A percentile compares a stretch with the other conserved stretches of the same genome.
Evolutionary conservation across 2,888 invertebrate species (phyloP).

Genomic region (Bruchidius siliquastri): DNA sequence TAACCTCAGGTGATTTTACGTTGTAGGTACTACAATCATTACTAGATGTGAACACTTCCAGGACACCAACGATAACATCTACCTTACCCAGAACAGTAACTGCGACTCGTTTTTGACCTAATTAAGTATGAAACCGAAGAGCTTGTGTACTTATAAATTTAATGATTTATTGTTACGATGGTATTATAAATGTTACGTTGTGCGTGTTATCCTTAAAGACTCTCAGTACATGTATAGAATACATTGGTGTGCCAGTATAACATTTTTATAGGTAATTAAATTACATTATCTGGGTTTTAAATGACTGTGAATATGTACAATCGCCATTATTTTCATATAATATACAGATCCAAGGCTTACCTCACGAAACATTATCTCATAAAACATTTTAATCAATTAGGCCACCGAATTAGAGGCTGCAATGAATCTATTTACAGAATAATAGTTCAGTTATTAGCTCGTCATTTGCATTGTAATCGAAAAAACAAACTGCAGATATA

Average conservation of each 20-base stretch:
- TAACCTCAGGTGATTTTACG: not conserved
- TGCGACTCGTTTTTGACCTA: conserved; percentile 50
- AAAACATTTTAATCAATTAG: too few species aligned
- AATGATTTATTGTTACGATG: conserved; percentile 2
- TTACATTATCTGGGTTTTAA: not conserved
- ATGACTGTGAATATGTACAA: not conserved
- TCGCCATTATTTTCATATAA: not conserved
- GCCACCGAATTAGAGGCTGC: too few species aligned
- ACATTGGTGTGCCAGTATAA: not conserved
- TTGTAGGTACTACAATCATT: conserved; percentile 32
- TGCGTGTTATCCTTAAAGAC: conserved; percentile 22
- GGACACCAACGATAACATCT: conserved; percentile 40
- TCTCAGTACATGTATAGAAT: not conserved
- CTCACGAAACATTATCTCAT: not conserved
- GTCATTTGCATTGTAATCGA: too few species aligned
- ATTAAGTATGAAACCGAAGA: conserved; percentile 35
- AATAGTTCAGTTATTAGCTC: too few species aligned
- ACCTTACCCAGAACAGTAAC: conserved; percentile 44
- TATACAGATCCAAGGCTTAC: not conserved
- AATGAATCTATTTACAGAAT: too few species aligned
- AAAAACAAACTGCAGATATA: too few species aligned
- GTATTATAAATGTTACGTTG: conserved; percentile 23
- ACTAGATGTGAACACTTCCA: conserved; percentile 38
- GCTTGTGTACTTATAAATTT: conserved; percentile 37
- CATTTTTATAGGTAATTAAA: not conserved